phyloP scores from a whole-genome alignment of 2,113 vertebrate species.

The Ascaphus truei region DNA sequence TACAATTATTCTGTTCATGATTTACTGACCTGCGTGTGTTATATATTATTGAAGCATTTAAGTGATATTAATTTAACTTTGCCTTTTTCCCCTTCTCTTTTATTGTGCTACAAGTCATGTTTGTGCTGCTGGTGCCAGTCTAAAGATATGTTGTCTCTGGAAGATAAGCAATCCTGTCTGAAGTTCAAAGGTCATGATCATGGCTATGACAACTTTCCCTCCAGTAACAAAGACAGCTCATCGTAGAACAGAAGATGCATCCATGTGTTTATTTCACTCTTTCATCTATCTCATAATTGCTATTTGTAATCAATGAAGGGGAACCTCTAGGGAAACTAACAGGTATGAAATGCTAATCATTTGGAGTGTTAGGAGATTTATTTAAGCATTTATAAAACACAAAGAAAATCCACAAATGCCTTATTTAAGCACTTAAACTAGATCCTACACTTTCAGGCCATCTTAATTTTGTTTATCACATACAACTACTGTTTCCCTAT shows the following conservation, averaged over 20 bases:
- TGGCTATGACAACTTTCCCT: conserved; percentile 81
- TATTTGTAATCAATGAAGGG: too few species aligned
- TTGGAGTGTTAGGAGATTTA: too few species aligned
- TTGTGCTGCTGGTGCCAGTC: conserved; percentile 79
- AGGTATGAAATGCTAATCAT: too few species aligned
- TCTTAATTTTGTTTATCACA: conserved; percentile 37
- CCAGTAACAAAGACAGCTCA: conserved; percentile 88
- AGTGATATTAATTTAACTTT: too few species aligned
- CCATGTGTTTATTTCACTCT: neutral
- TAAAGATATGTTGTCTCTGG: conserved; percentile 67
- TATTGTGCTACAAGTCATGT: conserved; percentile 74
- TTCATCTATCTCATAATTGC: too few species aligned
- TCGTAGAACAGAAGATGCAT: conserved; percentile 58
- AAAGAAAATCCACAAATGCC: neutral
- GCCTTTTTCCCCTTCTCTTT: neutral
- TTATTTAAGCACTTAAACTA: conserved; percentile 61
- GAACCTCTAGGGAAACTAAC: too few species aligned
- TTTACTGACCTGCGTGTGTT: too few species aligned
- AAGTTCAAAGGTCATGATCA: conserved; percentile 86
- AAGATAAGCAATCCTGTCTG: conserved; percentile 80
- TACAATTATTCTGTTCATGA: too few species aligned
- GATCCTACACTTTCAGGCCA: conserved; percentile 54
- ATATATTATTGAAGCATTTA: too few species aligned
- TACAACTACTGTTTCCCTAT: conserved; percentile 10
- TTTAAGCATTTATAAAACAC: too few species aligned